These are phyloP conservation scores for Tridacna crocea DNA, from an alignment of 2,888 invertebrate species.

Conservation along the genomic window DNA sequence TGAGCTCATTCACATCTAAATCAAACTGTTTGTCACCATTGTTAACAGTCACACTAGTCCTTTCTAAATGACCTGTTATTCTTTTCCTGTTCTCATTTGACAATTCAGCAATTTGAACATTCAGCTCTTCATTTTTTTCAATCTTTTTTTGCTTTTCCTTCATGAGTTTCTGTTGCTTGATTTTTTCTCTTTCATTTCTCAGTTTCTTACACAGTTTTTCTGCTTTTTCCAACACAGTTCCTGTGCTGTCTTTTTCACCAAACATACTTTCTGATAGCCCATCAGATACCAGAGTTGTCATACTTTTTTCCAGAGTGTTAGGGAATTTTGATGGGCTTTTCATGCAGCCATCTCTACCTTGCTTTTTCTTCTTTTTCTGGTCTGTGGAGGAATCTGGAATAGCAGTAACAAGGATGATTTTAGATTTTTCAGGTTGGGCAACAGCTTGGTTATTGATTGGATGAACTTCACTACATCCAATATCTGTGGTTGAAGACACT, in stretches of 20 bases:
- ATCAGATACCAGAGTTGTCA: background rate
- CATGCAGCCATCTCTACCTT: background rate
- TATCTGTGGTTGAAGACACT: conserved; percentile 51
- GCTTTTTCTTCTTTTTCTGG: conserved; percentile 28
- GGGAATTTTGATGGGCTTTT: background rate
- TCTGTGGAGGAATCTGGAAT: conserved; percentile 28
- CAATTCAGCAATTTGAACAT: conserved; percentile 62
- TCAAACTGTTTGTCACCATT: conserved; percentile 1
- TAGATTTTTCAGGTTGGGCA: background rate
- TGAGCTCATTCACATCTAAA: background rate
- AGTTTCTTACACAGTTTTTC: conserved; percentile 74
- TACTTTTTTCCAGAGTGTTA: background rate
- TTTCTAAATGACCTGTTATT: conserved; percentile 67
- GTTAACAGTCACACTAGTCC: background rate
- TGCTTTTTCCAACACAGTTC: conserved; percentile 72
- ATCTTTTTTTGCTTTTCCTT: conserved; percentile 64
- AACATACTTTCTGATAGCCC: background rate
- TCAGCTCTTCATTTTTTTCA: conserved; percentile 65
- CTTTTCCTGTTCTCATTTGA: conserved; percentile 65
- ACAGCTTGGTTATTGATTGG: background rate
- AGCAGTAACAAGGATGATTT: background rate
- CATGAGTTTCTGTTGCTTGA: conserved; percentile 60
- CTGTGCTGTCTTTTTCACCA: conserved; percentile 30
- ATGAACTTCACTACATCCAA: background rate
- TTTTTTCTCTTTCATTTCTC: conserved; percentile 67